Conservation (phyloP, 2,888 invertebrate species). For the Choreutis nemorana region DNA sequence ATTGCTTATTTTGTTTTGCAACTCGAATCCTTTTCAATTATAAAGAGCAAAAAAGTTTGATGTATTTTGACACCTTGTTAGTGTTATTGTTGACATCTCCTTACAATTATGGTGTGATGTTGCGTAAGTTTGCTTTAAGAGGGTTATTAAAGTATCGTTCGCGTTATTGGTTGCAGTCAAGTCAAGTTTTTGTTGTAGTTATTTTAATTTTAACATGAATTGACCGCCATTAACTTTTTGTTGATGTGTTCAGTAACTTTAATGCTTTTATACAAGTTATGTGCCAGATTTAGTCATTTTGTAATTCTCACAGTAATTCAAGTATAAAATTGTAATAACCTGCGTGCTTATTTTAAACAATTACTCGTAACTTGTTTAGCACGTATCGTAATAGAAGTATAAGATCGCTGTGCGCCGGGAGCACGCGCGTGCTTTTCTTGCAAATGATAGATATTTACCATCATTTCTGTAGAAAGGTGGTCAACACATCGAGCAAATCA, state of each 20-base stretch:
- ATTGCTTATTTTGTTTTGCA: conserved; percentile 29
- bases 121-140: conserved; percentile 4
- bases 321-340: no score
- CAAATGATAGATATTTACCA: conserved; percentile 48
- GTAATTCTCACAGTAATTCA: no score
- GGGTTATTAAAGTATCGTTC: conserved; percentile 2
- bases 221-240: no score
- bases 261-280: no score
- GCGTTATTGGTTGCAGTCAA: no score
- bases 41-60: conserved; percentile 19
- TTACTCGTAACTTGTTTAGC: no score
- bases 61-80: conserved; percentile 22
- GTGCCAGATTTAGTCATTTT: no score
- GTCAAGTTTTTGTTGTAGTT: no score
- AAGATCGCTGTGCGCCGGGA: conserved; percentile 21
- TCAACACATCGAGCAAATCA: no score
- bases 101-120: conserved; percentile 14
- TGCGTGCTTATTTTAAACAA: neutral
- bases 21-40: conserved; percentile 10
- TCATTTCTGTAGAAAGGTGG: no score
- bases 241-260: no score
- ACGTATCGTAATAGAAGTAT: neutral
- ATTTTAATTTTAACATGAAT: no score
- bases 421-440: conserved; percentile 46
- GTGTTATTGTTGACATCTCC: conserved; percentile 14